Conservation (phyloP, 2,113 vertebrate genomes). For the Holacanthus passer region DNA sequence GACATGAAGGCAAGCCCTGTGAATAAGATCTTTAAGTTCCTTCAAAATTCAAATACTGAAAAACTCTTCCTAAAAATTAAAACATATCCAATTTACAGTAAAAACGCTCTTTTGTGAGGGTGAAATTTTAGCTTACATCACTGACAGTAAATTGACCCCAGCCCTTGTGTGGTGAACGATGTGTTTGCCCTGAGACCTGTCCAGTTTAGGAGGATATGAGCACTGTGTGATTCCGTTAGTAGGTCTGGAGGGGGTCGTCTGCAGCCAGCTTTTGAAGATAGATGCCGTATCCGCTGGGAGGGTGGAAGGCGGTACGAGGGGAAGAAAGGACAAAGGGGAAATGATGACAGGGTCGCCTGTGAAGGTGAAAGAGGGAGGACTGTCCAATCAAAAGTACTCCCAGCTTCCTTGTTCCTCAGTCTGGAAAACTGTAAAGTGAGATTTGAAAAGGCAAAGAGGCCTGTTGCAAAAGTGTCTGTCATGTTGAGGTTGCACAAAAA, state of each 20-base stretch:
- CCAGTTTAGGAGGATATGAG: constrained; percentile 16
- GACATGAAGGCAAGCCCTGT: background rate
- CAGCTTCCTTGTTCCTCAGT: background rate
- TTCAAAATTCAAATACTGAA: constrained; percentile 46
- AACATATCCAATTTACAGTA: constrained; percentile 6
- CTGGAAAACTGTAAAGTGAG: background rate
- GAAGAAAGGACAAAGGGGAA: no score
- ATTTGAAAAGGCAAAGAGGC: constrained; percentile 1
- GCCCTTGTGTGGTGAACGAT: background rate
- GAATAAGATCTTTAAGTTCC: constrained; percentile 32
- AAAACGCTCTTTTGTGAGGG: constrained; percentile 7
- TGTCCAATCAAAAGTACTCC: background rate
- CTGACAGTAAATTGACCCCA: constrained; percentile 3
- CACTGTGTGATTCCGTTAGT: constrained; percentile 5
- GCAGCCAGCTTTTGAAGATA: constrained; percentile 30
- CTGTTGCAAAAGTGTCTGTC: background rate
- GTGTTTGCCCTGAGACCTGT: constrained; percentile 32
- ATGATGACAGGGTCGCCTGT: background rate
- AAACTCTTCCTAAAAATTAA: constrained; percentile 6
- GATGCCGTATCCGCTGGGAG: background rate
- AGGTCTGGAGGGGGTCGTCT: background rate
- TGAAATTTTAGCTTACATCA: background rate
- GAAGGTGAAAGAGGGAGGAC: background rate
- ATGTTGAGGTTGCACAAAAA: constrained; percentile 25
- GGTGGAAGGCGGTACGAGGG: background rate